Evolutionary conservation across 1,140 invertebrate species (phyloP), one percentile per base, ranked within the genome.

Genomic region (Episyrphus balteatus): DNA sequence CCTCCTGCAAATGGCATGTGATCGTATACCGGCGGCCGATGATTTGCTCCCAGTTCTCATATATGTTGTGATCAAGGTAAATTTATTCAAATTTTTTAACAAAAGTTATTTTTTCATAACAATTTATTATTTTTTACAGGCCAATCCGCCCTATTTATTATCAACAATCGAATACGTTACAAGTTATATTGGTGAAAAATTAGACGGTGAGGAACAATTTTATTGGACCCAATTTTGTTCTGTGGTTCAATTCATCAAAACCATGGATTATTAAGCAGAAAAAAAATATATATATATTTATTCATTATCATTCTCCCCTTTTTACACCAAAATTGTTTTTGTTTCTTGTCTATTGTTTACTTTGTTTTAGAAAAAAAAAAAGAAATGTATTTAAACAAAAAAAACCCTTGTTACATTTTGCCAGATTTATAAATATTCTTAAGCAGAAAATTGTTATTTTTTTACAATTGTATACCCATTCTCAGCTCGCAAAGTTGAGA

Each of bases 151-250:
- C 15, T 87, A 86, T 42, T 73, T 98, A 45, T 73, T 98, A n/a
- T 98, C 93, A 1, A 98, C 92, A 3, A 82, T 98, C 55, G 92
- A 98, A 70, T 97, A 96, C 66, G 91, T 99, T 39, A 86, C 86
- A 60, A 91, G 86, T 59, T 94, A 96, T 66, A 93, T 90, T 58
- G 84, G 82, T 31, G 79, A 82, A 52, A 78, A 83, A 49, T 74
- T 97, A 13, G 76, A 79, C 52, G 94, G 95, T 32, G 92, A 96
- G 71, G 89, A 95, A 64, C 84, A 89, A 61, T 99, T 98, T 71
- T 97, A 93, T 83, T 99, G 95, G 95, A 95, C 92, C 36, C 93
- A 98, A 67, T 98, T 98, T 69, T 89, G 86, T 54, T 88, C 92
- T 0, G 92, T 92, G 10, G 87, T 98, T 31, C 92, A 96, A 71